Percentiles rank a stretch among this genome's conserved stretches.
phyloP scores from a whole-genome alignment of 2,113 vertebrate genomes.

The Cygnus buccinator region DNA sequence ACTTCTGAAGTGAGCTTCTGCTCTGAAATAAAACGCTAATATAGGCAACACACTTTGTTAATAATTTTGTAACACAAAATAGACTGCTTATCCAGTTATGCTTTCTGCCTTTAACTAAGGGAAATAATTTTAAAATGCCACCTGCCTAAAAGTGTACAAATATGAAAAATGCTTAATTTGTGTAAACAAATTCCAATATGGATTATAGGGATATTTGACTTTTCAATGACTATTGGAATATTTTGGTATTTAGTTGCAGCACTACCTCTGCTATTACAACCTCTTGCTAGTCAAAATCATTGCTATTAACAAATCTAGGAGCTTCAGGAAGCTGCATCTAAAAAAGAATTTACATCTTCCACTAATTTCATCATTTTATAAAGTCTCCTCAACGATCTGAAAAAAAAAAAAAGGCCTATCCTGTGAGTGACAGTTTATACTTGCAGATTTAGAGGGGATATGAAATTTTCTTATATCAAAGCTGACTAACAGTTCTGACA shows the following conservation, averaged over 20 bases:
- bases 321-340: conserved; percentile 45
- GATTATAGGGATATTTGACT: background rate
- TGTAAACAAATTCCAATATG: background rate
- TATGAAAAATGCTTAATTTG: background rate
- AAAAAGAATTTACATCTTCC: conserved; percentile 46
- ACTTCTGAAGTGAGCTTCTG: background rate
- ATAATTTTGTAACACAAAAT: background rate
- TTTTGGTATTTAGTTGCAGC: background rate
- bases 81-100: background rate
- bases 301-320: conserved; percentile 13
- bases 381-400: conserved; percentile 50
- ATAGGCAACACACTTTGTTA: background rate
- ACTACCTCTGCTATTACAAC: background rate
- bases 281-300: conserved; percentile 25
- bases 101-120: background rate
- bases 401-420: conserved; percentile 38
- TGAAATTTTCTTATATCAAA: conserved; percentile 57
- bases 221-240: background rate
- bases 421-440: conserved; percentile 65
- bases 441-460: conserved; percentile 58
- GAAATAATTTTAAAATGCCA: background rate
- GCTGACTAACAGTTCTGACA: conserved; percentile 60
- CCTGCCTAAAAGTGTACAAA: background rate
- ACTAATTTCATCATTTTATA: conserved; percentile 63
- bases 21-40: background rate